Percentiles rank a stretch among this genome's conserved stretches.
phyloP scores from a whole-genome alignment of 2,113 vertebrate species.

The Oncorhynchus keta region DNA sequence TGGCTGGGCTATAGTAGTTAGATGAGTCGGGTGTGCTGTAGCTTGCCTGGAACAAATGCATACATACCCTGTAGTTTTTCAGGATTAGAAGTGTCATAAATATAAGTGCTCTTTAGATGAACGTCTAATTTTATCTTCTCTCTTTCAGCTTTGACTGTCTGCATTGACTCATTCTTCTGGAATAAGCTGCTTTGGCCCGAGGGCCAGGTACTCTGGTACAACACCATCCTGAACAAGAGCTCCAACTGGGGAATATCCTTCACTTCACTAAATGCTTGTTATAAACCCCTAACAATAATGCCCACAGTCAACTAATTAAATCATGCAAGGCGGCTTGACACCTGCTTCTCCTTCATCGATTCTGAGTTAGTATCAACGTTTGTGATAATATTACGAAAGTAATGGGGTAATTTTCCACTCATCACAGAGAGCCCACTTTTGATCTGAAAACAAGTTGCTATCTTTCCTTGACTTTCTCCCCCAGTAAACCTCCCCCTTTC shows the following conservation, averaged over 20 bases:
- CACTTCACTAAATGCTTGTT: background rate
- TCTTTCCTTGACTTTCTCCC: slow-evolving; percentile 75
- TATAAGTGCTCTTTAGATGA: too few relatives aligned
- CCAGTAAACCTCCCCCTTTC: slow-evolving; percentile 83
- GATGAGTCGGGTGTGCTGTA: too few relatives aligned
- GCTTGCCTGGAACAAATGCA: background rate
- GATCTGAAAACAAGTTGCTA: background rate
- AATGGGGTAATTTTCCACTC: background rate
- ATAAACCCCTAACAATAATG: background rate
- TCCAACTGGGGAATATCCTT: slow-evolving; percentile 98
- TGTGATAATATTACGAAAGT: too few relatives aligned
- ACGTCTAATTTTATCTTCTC: background rate
- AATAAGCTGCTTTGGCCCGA: slow-evolving; percentile 88
- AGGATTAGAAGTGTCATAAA: too few relatives aligned
- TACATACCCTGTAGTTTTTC: background rate
- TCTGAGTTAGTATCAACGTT: too few relatives aligned
- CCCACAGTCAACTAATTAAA: background rate
- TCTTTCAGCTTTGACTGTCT: slow-evolving; percentile 82
- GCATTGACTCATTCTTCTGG: slow-evolving; percentile 91
- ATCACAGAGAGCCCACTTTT: too few relatives aligned
- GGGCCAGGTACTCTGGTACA: slow-evolving; percentile 94
- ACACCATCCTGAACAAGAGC: slow-evolving; percentile 91
- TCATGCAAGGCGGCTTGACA: background rate
- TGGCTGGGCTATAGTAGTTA: too few relatives aligned
- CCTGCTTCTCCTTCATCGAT: too few relatives aligned